These are phyloP conservation scores for Andrena bicolor DNA, from an alignment of 2,888 invertebrate species.

Conservation along the genomic window DNA sequence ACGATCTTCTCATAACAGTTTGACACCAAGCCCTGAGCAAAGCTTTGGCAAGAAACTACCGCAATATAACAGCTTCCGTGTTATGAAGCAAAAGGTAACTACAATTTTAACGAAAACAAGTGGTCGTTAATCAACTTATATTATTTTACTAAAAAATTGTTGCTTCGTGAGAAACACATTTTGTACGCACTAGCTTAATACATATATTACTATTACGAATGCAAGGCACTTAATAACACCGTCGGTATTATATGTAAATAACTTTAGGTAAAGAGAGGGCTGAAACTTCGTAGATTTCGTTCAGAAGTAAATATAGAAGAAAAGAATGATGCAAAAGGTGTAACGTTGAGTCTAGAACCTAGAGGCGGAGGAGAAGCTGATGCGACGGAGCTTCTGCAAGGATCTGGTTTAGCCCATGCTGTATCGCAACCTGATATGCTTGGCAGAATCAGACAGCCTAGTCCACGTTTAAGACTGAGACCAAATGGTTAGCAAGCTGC, in stretches of 20 bases:
- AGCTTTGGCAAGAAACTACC: conserved; percentile 79
- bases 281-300: conserved; percentile 83
- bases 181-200: not conserved
- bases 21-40: conserved; percentile 80
- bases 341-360: conserved; percentile 80
- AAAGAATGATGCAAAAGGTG: conserved; percentile 77
- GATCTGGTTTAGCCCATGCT: conserved; percentile 82
- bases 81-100: conserved; percentile 83
- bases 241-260: conserved; percentile 5
- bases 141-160: no score
- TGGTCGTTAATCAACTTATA: not conserved
- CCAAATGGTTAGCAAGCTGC: conserved; percentile 74
- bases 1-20: conserved; percentile 76
- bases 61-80: conserved; percentile 82
- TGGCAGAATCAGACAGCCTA: conserved; percentile 78
- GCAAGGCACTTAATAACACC: not conserved
- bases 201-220: not conserved
- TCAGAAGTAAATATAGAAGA: conserved; percentile 85
- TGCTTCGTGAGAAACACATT: not conserved
- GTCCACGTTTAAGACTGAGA: conserved; percentile 78
- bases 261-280: conserved; percentile 82
- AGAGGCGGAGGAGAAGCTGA: conserved; percentile 84
- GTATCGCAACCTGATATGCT: conserved; percentile 85
- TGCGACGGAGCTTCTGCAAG: conserved; percentile 84
- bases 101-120: not conserved